Evolutionary conservation across 2,888 invertebrate genomes (phyloP), one percentile per base, ranked within the genome.

Genomic region (Eumacrocentrus americanus): DNA sequence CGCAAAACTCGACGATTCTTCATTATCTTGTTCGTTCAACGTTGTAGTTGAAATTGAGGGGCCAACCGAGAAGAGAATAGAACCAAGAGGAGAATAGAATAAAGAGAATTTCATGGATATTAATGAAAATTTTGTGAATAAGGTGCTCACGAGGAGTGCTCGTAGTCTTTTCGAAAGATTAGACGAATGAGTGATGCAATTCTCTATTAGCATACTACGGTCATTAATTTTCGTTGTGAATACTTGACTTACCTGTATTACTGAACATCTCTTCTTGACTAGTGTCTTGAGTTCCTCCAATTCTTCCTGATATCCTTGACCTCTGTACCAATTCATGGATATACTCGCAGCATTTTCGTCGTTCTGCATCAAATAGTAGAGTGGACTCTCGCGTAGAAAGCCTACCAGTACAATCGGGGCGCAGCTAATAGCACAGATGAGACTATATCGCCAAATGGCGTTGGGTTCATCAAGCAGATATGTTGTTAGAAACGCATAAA

Each of bases 301-400:
- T 58, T 78, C 77, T 20, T 64, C 56, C 9, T 70, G 63, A 6
- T 67, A 51, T 7, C 18, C 55, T 0, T 64, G 20, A 6, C 69
- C 71, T 35, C 72, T 67, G 54, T 71, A 73, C 71, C 74, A 76
- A 50, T 52, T 60, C 16, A 76, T 55, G 2, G 75, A 70, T 47
- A 54, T 64, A 50, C 53, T 65, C 5, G 79, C 77, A 2, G 53
- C 62, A 25, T 53, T 63, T 34, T 70, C 65, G 40, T 77, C 66
- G 9, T 66, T 58, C 25, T 62, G 70, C 11, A 34, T 44, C 35
- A 76, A 55, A 64, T 74, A 67, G 59, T 73, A 65, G 5, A 74
- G 59, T 1, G 77, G 74, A 50, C 74, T 78, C 38, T 76, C 72
- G 1, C 75, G 77, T 11, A 75, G 34, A 20, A 74, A 66, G 51